Percentiles rank a stretch among this genome's conserved stretches.
Evolutionary conservation across 2,113 vertebrate species (phyloP).

Genomic region (Bujurquina vittata): DNA sequence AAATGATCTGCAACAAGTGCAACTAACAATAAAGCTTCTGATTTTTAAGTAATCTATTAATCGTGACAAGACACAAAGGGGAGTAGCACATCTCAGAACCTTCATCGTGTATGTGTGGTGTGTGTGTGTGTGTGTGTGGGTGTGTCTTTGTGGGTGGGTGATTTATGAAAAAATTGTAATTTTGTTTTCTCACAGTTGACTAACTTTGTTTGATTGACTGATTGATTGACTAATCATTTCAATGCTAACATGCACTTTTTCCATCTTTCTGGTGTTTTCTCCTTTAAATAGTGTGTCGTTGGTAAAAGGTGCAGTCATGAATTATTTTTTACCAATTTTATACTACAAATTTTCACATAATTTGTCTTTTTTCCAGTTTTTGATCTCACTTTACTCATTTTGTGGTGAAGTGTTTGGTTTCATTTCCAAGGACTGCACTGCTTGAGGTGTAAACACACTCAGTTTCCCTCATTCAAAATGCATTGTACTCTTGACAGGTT

Average conservation of each 20-base stretch:
- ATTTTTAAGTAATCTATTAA: neutral
- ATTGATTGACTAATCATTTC: neutral
- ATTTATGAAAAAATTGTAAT: neutral
- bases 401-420: slow-evolving; percentile 45
- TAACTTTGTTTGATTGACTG: neutral
- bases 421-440: slow-evolving; percentile 20
- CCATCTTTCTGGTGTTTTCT: neutral
- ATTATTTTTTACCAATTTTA: slow-evolving; percentile 11
- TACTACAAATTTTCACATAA: slow-evolving; percentile 24
- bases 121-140: neutral
- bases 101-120: neutral
- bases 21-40: slow-evolving; percentile 3
- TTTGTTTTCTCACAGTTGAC: neutral
- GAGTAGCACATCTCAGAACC: neutral
- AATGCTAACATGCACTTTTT: neutral
- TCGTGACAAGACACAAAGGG: neutral
- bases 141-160: neutral
- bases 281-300: neutral
- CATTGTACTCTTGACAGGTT: slow-evolving; percentile 60
- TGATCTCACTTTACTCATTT: slow-evolving; percentile 30
- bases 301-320: slow-evolving; percentile 3
- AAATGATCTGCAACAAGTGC: neutral
- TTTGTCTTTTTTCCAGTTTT: slow-evolving; percentile 30
- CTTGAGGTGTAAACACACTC: slow-evolving; percentile 38
- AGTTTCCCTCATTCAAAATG: slow-evolving; percentile 58